Evolutionary conservation across 2,797 vertebrate species (phyloP).

Genomic region (Hafferia zeledoni): DNA sequence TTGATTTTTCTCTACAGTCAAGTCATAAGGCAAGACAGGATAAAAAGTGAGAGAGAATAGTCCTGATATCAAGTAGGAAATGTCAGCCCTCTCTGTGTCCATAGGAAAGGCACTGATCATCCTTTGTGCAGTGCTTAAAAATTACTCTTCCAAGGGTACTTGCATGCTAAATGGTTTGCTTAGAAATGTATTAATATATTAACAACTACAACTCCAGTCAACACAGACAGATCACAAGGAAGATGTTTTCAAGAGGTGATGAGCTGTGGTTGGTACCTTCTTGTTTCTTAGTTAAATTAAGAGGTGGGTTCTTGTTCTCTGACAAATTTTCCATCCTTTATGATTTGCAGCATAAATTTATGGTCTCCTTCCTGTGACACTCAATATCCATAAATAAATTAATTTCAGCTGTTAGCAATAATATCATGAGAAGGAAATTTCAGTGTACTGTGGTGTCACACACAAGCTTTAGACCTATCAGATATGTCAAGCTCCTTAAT

Average conservation of each 20-base stretch:
- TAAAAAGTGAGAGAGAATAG: neutral
- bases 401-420: neutral
- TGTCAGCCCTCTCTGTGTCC: neutral
- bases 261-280: neutral
- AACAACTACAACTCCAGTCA: neutral
- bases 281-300: neutral
- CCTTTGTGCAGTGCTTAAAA: neutral
- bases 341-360: neutral
- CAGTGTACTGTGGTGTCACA: neutral
- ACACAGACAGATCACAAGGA: neutral
- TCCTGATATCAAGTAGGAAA: neutral
- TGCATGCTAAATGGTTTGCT: neutral
- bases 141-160: neutral
- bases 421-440: neutral
- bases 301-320: neutral
- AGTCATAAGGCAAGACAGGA: neutral
- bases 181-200: neutral
- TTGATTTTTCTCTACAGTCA: neutral
- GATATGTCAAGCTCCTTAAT: neutral
- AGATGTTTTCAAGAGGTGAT: neutral
- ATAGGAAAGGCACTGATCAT: neutral
- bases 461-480: rapidly evolving
- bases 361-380: neutral
- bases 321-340: neutral
- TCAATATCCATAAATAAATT: neutral